phyloP scores from a whole-genome alignment of 2,797 vertebrate species.

The Cryptoblepharus egeriae region DNA sequence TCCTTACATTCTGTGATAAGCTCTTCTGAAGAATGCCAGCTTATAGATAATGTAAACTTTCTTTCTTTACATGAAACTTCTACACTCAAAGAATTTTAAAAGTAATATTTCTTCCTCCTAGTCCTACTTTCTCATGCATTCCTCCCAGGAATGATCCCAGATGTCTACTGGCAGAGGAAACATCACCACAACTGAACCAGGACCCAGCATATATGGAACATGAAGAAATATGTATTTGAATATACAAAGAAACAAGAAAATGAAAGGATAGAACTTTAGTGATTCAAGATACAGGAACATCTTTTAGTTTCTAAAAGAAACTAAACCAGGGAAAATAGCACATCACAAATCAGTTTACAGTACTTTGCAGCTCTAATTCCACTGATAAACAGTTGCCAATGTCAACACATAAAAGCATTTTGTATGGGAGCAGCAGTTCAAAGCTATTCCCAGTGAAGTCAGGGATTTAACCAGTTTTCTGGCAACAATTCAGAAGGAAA shows the following conservation, averaged over 20 bases:
- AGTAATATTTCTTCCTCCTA: not conserved
- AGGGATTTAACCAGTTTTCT: not conserved
- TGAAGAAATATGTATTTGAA: not conserved
- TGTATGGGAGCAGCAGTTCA: not conserved
- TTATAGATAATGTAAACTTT: no score
- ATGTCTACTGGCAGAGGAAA: not conserved
- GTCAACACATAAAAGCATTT: not conserved
- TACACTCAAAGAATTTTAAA: not conserved
- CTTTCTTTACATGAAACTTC: not conserved
- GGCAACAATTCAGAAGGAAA: not conserved
- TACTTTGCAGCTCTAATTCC: not conserved
- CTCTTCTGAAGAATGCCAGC: no score
- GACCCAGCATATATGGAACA: not conserved
- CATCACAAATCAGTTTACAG: not conserved
- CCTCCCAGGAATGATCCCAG: not conserved
- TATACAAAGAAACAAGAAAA: not conserved
- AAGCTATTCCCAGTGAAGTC: constrained; percentile 9
- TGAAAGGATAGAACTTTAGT: not conserved
- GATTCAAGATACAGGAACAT: not conserved
- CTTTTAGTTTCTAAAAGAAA: no score
- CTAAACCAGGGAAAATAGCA: not conserved
- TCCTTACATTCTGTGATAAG: no score
- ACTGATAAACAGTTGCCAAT: not conserved
- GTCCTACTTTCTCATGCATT: not conserved
- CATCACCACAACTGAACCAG: not conserved